Base-by-base conservation (phyloP, 1,140 invertebrate genomes). In the Temnothorax curvispinosus region DNA sequence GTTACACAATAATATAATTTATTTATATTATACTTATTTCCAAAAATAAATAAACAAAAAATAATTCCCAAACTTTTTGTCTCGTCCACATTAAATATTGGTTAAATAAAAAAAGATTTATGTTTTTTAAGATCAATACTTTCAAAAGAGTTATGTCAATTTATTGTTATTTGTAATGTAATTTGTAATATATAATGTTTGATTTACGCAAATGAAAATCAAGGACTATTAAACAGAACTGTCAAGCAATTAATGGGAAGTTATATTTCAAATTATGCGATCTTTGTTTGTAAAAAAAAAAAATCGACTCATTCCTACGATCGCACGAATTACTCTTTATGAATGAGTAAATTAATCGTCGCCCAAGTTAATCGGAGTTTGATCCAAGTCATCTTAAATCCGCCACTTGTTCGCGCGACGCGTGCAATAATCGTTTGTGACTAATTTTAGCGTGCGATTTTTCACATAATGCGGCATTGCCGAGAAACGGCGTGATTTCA, bases 401-500 rank as follows among this genome's bases (percentile, higher is more conserved):
- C 62, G 18, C 4, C 41, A 75, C 41, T 69, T 69, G 77, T 82
- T 74, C 11, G 52, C 44, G 13, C 62, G 13, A 47, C 58, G 27
- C 27, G 56, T 64, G 67, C 56, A 44, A 78, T 88, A 91, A 92
- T 92, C 76, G 82, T 74, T 85, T 77, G 87, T 91, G 92, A 94
- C 88, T 93, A 93, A 94, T 87, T 91, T 92, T 88, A 89, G 86
- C 90, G 77, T 69, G 85, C 88, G 89, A 94, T 92, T 92, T 92
- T 93, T 93, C 91, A 84, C 88, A 88, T 89, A 92, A 90, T 92
- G 82, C 78, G n/a, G 50, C 74, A 87, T 85, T 89, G 87, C 89
- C 87, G 82, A 91, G 91, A 90, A 93, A 90, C 87, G 54, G 85
- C 75, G 90, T 92, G 91, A 92, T 93, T 94, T 94, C 93, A 92